Base-by-base conservation (phyloP, 1,140 invertebrate species). In the Rhagoletis pomonella region DNA sequence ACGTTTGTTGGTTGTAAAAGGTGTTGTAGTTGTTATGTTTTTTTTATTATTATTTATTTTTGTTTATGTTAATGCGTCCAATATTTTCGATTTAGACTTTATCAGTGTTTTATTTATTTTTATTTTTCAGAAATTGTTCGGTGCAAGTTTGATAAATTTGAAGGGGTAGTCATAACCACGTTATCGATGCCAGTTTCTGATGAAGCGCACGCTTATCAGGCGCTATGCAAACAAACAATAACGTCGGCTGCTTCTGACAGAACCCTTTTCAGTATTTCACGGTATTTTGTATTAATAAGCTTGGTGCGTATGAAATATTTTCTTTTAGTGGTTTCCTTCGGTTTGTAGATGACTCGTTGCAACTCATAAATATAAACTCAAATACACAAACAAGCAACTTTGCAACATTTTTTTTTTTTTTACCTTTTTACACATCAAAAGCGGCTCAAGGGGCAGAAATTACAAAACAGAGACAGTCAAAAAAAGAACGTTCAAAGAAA, bases 361-460 rank as follows among this genome's bases (percentile, higher is more conserved):
- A 81, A 81, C 5, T 81, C 47, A 81, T 81, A 81, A 81, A n/a
- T n/a, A 4, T 9, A 29, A 29, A 29, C 55, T 55, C 73, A n/a
- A 9, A 50, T 39, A 55, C 44, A 50, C 73, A 81, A 5, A 10
- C 47, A 58, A 1, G 55, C 6, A 58, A 6, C 10, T 50, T 17
- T 19, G n/a, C 7, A 81, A 55, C 73, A 58, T 50, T 17, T n/a
- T 2, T 5, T n/a, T 55, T 81, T 29, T 81, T 47, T 55, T 81
- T 58, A 81, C 47, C 10, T 81, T 47, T 55, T 81, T 58, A 81
- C 47, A 81, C 73, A 81, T 81, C 73, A 81, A 81, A 81, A 81
- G 73, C 44, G 17, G 44, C 42, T 17, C 44, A 44, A 81, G 47
- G 17, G 1, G 29, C 44, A 50, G 17, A 50, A 73, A 47, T 73